Conservation (phyloP, 2,888 invertebrate genomes). For the Heliconius charithonia region DNA sequence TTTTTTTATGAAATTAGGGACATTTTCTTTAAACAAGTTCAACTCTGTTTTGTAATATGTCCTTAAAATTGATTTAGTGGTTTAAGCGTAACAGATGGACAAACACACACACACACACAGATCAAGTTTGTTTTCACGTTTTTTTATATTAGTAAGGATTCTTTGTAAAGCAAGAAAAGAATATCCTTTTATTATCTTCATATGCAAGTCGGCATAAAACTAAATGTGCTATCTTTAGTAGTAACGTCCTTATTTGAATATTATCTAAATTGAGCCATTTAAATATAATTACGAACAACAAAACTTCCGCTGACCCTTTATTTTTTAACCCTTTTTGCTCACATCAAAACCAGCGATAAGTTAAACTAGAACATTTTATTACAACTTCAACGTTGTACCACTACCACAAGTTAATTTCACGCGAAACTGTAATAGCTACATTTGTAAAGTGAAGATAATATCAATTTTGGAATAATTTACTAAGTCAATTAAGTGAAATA, state of each 20-base stretch:
- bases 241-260: conserved; percentile 1
- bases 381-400: conserved; percentile 34
- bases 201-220: not conserved
- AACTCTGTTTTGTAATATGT: not conserved
- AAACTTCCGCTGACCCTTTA: conserved; percentile 3
- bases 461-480: conserved; percentile 31
- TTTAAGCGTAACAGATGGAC: not conserved
- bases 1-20: no score
- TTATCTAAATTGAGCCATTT: conserved; percentile 20
- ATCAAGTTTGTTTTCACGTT: not conserved
- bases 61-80: not conserved
- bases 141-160: not conserved
- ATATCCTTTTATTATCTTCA: no score
- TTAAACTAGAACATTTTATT: conserved; percentile 38
- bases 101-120: no score
- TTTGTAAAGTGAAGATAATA: conserved; percentile 42
- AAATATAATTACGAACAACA: conserved; percentile 9
- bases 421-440: conserved; percentile 42
- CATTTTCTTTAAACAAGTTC: not conserved
- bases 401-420: conserved; percentile 40
- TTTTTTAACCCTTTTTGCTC: conserved; percentile 7
- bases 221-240: not conserved
- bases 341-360: conserved; percentile 33
- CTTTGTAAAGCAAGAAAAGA: not conserved
- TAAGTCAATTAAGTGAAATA: not conserved